Percentiles rank a stretch among this genome's conserved stretches.
These are phyloP conservation scores for Agonum fuliginosum DNA, from an alignment of 2,888 invertebrate species.

Conservation along the genomic window DNA sequence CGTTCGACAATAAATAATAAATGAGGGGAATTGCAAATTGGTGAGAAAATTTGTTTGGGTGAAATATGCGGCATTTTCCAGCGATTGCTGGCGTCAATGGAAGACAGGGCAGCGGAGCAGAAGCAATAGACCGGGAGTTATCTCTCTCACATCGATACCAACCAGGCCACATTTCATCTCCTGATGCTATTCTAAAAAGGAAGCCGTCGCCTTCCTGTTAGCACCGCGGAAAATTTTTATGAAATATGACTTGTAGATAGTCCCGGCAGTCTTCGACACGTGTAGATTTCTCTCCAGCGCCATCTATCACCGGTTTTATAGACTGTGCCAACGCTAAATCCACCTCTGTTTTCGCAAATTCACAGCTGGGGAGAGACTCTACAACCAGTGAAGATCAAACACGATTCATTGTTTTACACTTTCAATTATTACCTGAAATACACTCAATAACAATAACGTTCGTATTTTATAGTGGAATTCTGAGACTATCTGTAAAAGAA, in stretches of 20 bases:
- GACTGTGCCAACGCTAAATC: neutral
- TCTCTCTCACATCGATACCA: conserved; percentile 50
- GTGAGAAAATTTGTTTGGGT: neutral
- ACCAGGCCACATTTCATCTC: conserved; percentile 51
- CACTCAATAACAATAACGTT: too few relatives aligned
- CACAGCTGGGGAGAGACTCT: neutral
- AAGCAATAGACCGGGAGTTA: conserved; percentile 55
- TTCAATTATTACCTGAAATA: too few relatives aligned
- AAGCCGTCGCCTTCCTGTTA: conserved; percentile 55
- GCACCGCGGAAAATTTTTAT: conserved; percentile 44
- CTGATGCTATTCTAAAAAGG: conserved; percentile 55
- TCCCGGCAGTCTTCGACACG: conserved; percentile 48
- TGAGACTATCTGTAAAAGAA: too few relatives aligned
- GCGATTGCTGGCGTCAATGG: conserved; percentile 34
- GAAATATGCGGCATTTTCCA: conserved; percentile 47
- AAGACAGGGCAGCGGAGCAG: conserved; percentile 22
- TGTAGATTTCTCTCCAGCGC: conserved; percentile 33
- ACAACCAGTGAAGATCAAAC: neutral
- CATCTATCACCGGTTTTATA: conserved; percentile 18
- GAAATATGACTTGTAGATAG: conserved; percentile 57
- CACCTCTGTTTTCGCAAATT: neutral
- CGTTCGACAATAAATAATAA: conserved; percentile 12
- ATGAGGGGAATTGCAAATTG: conserved; percentile 26
- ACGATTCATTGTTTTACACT: too few relatives aligned
- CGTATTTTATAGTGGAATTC: too few relatives aligned